Percentiles rank a stretch among this genome's conserved stretches.
Evolutionary conservation across 2,888 invertebrate species (phyloP).

Genomic region (Acheta domesticus): DNA sequence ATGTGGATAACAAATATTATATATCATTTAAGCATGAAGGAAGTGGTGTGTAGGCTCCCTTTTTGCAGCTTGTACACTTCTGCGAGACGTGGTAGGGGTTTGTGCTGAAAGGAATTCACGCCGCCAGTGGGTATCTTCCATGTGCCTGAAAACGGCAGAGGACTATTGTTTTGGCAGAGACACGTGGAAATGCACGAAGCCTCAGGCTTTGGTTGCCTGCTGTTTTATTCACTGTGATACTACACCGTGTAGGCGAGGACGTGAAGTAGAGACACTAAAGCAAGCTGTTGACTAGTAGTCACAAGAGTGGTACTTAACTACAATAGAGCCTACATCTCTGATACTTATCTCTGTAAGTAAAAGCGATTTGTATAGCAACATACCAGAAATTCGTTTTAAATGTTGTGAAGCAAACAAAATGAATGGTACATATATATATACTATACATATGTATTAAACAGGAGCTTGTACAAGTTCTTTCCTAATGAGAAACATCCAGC

Average conservation of each 20-base stretch:
- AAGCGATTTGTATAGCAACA: conserved; percentile 23
- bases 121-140: too few species aligned
- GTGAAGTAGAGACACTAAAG: background rate
- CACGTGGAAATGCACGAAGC: background rate
- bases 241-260: conserved; percentile 37
- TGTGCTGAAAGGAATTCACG: too few species aligned
- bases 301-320: conserved; percentile 21
- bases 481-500: conserved; percentile 22
- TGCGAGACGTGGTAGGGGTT: too few species aligned
- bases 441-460: background rate
- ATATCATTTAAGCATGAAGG: too few species aligned
- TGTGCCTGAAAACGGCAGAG: too few species aligned
- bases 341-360: conserved; percentile 26
- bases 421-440: background rate
- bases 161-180: too few species aligned
- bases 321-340: background rate
- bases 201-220: conserved; percentile 28
- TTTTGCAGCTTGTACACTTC: too few species aligned
- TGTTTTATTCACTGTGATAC: conserved; percentile 39
- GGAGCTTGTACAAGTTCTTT: conserved; percentile 26
- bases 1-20: conserved; percentile 1
- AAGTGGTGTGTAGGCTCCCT: too few species aligned
- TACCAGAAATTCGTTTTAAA: conserved; percentile 29
- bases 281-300: conserved; percentile 19
- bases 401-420: conserved; percentile 28